Conservation (phyloP, 30 jellyfish, hydroid and myxozoan genomes). For the Hydra vulgaris region DNA sequence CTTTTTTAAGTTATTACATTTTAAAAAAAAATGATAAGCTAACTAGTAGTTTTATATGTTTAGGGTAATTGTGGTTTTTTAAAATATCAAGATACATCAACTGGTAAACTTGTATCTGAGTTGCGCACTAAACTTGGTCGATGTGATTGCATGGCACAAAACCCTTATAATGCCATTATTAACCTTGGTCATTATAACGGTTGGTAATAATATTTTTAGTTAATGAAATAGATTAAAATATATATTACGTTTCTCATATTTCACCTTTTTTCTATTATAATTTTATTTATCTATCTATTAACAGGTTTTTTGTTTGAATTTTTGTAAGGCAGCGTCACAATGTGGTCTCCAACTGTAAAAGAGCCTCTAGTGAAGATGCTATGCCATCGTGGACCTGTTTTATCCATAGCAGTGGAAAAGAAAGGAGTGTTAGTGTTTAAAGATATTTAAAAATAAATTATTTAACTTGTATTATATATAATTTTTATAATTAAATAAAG, state of each 20-base stretch:
- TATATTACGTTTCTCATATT: too few relatives aligned
- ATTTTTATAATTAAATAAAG: too few relatives aligned
- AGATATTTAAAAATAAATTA: too few relatives aligned
- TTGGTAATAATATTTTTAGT: too few relatives aligned
- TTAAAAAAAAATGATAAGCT: too few relatives aligned
- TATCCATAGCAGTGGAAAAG: slow-evolving; percentile 64
- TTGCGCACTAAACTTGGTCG: slow-evolving; percentile 69
- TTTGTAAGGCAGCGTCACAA: slow-evolving; percentile 80
- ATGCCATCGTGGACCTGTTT: slow-evolving; percentile 93
- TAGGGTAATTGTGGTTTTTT: slow-evolving; percentile 78
- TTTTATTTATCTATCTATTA: too few relatives aligned
- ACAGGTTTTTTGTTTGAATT: too few relatives aligned
- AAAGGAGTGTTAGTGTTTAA: slow-evolving; percentile 91
- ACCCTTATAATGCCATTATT: slow-evolving; percentile 85
- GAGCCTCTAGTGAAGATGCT: slow-evolving; percentile 92
- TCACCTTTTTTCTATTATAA: neutral
- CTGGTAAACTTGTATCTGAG: slow-evolving; percentile 83
- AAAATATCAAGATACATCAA: slow-evolving; percentile 91
- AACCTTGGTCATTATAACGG: slow-evolving; percentile 96
- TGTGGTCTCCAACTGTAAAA: slow-evolving; percentile 93
- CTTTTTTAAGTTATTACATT: too few relatives aligned
- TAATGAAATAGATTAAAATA: too few relatives aligned
- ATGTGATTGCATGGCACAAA: slow-evolving; percentile 85
- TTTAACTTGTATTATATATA: too few relatives aligned
- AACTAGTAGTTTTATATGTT: neutral